Evolutionary conservation across 30 jellyfish, hydroid and myxozoan genomes (phyloP).

Genomic region (Chironex yamaguchii): DNA sequence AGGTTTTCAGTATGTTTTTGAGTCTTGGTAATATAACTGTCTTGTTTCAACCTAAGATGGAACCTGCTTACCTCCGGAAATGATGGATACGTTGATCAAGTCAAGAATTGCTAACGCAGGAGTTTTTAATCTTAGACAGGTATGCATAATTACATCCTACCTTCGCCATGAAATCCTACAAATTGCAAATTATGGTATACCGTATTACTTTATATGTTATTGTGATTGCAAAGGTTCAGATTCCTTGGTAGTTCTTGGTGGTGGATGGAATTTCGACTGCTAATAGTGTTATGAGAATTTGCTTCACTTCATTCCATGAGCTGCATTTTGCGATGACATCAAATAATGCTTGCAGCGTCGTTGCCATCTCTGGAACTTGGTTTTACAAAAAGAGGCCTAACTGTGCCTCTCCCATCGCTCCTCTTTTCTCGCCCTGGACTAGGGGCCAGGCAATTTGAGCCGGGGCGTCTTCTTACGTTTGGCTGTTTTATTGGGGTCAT

Average conservation of each 20-base stretch:
- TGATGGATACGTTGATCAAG: constrained; percentile 74
- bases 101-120: constrained; percentile 96
- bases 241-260: not conserved
- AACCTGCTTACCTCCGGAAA: constrained; percentile 86
- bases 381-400: too few species aligned
- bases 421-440: too few species aligned
- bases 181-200: not conserved
- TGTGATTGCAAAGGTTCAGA: not conserved
- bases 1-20: not conserved
- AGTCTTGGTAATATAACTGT: not conserved
- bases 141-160: not conserved
- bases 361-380: too few species aligned
- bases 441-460: too few species aligned
- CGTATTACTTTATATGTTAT: not conserved
- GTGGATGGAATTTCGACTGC: too few species aligned
- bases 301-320: too few species aligned
- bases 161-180: not conserved
- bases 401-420: too few species aligned
- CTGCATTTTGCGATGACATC: too few species aligned
- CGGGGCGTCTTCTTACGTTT: too few species aligned
- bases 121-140: constrained; percentile 84
- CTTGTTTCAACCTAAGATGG: constrained; percentile 65
- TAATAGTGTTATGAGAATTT: too few species aligned
- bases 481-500: too few species aligned
- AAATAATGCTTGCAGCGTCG: too few species aligned